Evolutionary conservation across 2,797 vertebrate genomes (phyloP).

Genomic region (Sebastes nivosus): DNA sequence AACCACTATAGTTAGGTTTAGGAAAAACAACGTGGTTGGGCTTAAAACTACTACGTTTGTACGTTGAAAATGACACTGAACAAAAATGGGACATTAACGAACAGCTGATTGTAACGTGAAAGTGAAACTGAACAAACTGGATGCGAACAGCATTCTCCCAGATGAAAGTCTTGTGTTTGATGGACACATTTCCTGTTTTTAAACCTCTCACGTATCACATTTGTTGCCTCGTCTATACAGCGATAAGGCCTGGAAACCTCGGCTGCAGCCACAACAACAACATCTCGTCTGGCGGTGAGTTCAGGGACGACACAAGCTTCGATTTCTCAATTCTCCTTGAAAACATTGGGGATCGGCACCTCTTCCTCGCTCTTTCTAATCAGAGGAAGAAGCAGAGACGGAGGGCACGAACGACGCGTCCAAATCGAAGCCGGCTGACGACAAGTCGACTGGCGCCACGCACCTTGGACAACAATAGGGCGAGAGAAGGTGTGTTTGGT

Average conservation of each 20-base stretch:
- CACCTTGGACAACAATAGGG: constrained; percentile 28
- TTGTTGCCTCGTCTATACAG: background rate
- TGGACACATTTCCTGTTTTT: background rate
- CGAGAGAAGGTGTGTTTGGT: background rate
- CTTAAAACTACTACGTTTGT: too few relatives aligned
- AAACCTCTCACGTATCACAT: background rate
- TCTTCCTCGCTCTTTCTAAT: background rate
- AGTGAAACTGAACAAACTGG: too few relatives aligned
- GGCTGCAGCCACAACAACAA: background rate
- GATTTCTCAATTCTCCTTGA: background rate
- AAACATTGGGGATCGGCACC: background rate
- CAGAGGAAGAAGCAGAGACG: constrained; percentile 1
- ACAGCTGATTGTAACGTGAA: too few relatives aligned
- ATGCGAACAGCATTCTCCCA: too few relatives aligned
- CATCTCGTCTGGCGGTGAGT: background rate
- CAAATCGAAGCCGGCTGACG: background rate
- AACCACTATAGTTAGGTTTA: too few relatives aligned
- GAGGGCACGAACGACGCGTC: background rate
- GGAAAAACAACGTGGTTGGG: too few relatives aligned
- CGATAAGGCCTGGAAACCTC: background rate
- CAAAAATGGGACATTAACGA: accelerated
- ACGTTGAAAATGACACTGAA: background rate
- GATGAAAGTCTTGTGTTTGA: too few relatives aligned
- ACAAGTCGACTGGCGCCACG: background rate
- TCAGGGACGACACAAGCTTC: background rate